Conservation (phyloP, 2,888 invertebrate species). For the Coleophora deauratella region DNA sequence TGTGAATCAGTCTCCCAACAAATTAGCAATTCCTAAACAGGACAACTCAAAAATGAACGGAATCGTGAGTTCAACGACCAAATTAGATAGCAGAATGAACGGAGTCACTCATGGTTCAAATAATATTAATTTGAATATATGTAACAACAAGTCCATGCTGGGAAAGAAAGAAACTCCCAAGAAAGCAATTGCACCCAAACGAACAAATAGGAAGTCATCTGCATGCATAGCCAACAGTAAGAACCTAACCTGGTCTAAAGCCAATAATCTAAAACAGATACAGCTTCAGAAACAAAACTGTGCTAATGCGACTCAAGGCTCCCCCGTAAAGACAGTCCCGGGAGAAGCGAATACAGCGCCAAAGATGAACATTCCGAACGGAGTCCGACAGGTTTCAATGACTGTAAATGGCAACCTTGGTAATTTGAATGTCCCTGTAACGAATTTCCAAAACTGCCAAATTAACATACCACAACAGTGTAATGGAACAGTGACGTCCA, state of each 20-base stretch:
- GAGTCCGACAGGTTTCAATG: conserved; percentile 56
- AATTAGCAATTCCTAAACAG: conserved; percentile 30
- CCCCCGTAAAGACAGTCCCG: conserved; percentile 30
- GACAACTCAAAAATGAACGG: conserved; percentile 46
- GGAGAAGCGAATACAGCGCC: conserved; percentile 53
- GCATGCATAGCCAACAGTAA: conserved; percentile 66
- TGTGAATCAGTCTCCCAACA: conserved; percentile 38
- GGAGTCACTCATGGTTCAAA: conserved; percentile 65
- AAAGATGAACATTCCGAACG: conserved; percentile 57
- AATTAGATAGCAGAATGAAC: conserved; percentile 62
- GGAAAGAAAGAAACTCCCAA: conserved; percentile 46
- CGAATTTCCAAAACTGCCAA: conserved; percentile 58
- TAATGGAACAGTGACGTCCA: conserved; percentile 53
- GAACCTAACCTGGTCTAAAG: conserved; percentile 66
- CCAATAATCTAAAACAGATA: conserved; percentile 61
- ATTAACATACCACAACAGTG: conserved; percentile 56
- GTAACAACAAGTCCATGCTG: conserved; percentile 35
- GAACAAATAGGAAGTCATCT: conserved; percentile 61
- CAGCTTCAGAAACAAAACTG: conserved; percentile 61
- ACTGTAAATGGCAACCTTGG: conserved; percentile 49
- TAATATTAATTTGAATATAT: conserved; percentile 50
- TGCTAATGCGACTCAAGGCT: conserved; percentile 33
- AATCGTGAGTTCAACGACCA: conserved; percentile 60
- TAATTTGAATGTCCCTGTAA: conserved; percentile 53
- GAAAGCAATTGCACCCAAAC: conserved; percentile 40